Percentiles rank a stretch among this genome's conserved stretches.
phyloP scores from a whole-genome alignment of 2,888 invertebrate genomes.

The Gisinianus flammeolus region DNA sequence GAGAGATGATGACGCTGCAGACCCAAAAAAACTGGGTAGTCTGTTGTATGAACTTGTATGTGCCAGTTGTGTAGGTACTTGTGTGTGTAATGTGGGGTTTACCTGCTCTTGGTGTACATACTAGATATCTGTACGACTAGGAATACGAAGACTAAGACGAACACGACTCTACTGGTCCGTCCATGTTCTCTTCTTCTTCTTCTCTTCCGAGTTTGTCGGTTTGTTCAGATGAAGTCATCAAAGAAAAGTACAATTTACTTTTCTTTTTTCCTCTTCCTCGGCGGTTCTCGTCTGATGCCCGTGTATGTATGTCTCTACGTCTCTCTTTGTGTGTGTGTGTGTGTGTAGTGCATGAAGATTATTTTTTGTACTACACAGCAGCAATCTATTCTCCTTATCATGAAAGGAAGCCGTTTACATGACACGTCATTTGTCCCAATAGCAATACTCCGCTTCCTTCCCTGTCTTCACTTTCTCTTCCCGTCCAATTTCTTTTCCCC shows the following conservation, averaged over 20 bases:
- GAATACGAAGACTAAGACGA: too few species aligned
- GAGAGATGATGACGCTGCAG: too few species aligned
- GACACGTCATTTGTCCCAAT: constrained; percentile 14
- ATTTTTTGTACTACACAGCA: constrained; percentile 14
- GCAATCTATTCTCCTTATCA: constrained; percentile 17
- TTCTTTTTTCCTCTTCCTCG: not conserved
- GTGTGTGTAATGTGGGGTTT: too few species aligned
- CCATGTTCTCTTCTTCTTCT: not conserved
- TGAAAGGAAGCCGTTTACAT: constrained; percentile 19
- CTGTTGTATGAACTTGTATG: too few species aligned
- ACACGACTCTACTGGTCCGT: not conserved
- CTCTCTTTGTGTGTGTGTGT: not conserved
- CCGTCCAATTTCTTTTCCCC: not conserved
- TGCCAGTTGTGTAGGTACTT: too few species aligned
- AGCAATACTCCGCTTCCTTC: constrained; percentile 6
- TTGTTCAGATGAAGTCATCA: not conserved
- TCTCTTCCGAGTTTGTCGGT: not conserved
- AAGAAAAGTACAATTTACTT: not conserved
- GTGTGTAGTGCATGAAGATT: not conserved
- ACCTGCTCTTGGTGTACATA: too few species aligned
- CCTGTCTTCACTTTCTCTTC: constrained; percentile 1
- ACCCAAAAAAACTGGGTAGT: too few species aligned
- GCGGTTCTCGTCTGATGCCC: not conserved
- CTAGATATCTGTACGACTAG: too few species aligned
- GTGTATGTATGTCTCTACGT: not conserved